Base-by-base conservation (phyloP, 2,888 invertebrate genomes). In the Masnerella sp. region DNA sequence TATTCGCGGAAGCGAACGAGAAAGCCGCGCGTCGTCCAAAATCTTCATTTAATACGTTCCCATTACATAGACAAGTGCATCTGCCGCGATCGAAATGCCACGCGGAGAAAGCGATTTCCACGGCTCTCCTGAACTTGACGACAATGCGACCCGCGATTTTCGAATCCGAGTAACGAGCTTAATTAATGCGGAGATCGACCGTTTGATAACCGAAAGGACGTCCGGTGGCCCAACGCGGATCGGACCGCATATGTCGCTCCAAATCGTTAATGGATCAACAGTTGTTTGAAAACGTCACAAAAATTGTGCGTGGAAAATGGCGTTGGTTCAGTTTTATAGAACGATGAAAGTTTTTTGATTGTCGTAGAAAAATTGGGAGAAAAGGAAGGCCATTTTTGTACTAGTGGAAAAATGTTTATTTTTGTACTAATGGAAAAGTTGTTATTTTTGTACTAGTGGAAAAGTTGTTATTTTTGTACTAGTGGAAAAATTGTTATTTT, bases 131-230 rank as follows among this genome's bases (percentile, higher is more conserved):
- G 65, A 69, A 74, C 65, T 74, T 74, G 72, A 72, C 65, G 72
- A 72, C 72, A 67, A 67, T 72, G 54, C 59, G 59, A 38, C 25
- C 14, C 52, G 56, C 52, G 65, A 74, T 54, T 61, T 61, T 59
- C 64, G 64, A 59, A 45, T 59, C 40, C 77, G 75, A 77, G 47
- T 79, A 74, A 62, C 51, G 47, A 40, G 58, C 58, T 67, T 71
- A 71, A 75, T 75, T 71, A 68, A 67, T 75, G 47, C 64, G 47
- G n/a, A 59, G 67, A 75, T 71, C 64, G 70, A 15, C 71, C 77
- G 78, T 72, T 78, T 74, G 74, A 75, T 72, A 52, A 56, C 59
- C 36, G 54, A 76, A 65, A 76, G 54, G 69, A 59, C 58, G 49
- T 54, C 56, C 58, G 69, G 54, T 49, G 28, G 43, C 51, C 28